Base-by-base conservation (phyloP, 2,797 vertebrate species). In the Oreochromis grahami region DNA sequence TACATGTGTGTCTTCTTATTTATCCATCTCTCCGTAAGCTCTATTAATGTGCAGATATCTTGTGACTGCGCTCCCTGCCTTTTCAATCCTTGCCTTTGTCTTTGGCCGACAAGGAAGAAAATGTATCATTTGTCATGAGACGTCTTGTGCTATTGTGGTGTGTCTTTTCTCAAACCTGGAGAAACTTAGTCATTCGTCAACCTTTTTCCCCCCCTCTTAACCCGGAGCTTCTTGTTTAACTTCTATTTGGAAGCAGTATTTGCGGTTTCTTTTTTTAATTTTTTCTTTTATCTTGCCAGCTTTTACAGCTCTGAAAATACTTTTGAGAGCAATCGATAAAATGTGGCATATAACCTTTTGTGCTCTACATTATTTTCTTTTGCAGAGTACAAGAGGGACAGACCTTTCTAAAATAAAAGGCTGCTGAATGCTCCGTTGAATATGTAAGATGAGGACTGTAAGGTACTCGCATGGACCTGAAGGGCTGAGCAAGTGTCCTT, bases 111-210 rank as follows among this genome's bases (percentile, higher is more conserved):
- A 48, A 91, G 89, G 91, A 91, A 91, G 88, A 90, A 83, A 93
- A 92, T 90, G 91, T 76, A 94, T 95, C 92, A 94, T 93, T 92
- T 94, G 93, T 95, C 93, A 94, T 91, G 88, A 93, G 94, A 92
- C 26, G 72, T 91, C 90, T 94, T 88, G 90, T 89, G 91, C 93
- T 93, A 92, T 93, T 95, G 91, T 93, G 89, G 89, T 90, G 83
- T 78, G 79, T 89, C 83, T 93, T 90, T 91, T 88, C 91, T 92
- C 82, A 90, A 94, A 93, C 91, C 90, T 92, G 92, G 92, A 85
- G 90, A 92, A 91, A 90, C 89, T 94, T 92, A 94, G 92, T 94
- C 93, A 94, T 92, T 92, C 87, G 82, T 92, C 90, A 88, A 87
- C 87, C 70, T 81, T 80, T 80, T 58, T 2, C 3, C 26, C 32